Percentiles rank a stretch among this genome's conserved stretches.
phyloP scores from a whole-genome alignment of 2,797 vertebrate species.

The Linurgus olivaceus region DNA sequence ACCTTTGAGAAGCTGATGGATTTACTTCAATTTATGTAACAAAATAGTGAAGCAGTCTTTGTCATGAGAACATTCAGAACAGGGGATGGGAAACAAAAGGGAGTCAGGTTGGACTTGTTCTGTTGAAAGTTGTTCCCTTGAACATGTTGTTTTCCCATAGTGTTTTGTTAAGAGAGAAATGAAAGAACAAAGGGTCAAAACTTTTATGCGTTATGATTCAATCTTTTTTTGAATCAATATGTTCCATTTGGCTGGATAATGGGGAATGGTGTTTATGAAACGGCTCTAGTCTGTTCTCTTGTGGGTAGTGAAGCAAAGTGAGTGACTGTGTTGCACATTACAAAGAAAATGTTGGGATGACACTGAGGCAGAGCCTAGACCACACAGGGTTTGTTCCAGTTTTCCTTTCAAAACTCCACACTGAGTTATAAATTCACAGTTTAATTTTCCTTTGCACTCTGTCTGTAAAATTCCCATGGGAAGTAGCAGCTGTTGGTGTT shows the following conservation, averaged over 20 bases:
- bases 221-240: not conserved
- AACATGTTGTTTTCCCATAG: not conserved
- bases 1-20: not conserved
- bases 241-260: not conserved
- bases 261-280: not conserved
- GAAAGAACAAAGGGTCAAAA: not conserved
- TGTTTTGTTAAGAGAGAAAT: not conserved
- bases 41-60: not conserved
- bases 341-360: not conserved
- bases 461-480: not conserved
- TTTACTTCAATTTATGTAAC: not conserved
- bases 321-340: not conserved
- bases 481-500: not conserved
- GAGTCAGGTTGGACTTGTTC: not conserved
- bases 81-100: not conserved
- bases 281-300: not conserved
- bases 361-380: not conserved
- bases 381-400: not conserved
- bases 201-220: not conserved
- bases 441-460: not conserved
- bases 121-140: not conserved
- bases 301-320: not conserved
- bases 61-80: not conserved
- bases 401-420: not conserved
- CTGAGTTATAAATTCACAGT: not conserved